These are phyloP conservation scores for Brachionus manjavacas DNA, from an alignment of 1,140 invertebrate species.

Conservation along the genomic window DNA sequence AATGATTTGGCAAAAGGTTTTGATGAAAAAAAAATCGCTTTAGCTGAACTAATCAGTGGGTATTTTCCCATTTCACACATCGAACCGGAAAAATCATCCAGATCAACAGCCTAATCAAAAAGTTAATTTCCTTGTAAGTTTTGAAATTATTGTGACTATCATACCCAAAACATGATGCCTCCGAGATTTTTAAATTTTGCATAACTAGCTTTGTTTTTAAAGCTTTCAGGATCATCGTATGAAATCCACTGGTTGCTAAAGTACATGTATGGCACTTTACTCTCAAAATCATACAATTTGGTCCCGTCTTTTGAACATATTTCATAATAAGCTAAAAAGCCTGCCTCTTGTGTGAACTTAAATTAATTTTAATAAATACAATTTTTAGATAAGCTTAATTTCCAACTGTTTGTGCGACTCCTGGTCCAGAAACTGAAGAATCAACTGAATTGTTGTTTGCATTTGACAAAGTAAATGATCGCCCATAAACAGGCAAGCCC, in stretches of 20 bases:
- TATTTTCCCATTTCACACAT: slow-evolving; percentile 39
- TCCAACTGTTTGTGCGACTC: slow-evolving; percentile 65
- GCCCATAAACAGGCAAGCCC: slow-evolving; percentile 81
- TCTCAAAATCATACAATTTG: background rate
- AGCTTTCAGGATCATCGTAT: slow-evolving; percentile 69
- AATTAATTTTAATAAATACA: background rate
- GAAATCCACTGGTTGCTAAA: slow-evolving; percentile 85
- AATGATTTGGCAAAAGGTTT: background rate
- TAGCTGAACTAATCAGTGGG: slow-evolving; percentile 14
- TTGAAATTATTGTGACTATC: background rate
- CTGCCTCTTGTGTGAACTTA: slow-evolving; percentile 76
- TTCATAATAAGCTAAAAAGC: slow-evolving; percentile 81
- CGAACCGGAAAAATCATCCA: slow-evolving; percentile 30
- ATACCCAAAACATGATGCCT: slow-evolving; percentile 37
- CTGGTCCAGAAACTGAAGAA: slow-evolving; percentile 73
- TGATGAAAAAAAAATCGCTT: background rate
- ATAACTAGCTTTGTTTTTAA: slow-evolving; percentile 45
- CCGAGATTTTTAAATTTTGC: background rate
- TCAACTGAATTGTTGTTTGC: slow-evolving; percentile 83
- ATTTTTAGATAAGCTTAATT: background rate
- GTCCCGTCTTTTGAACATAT: slow-evolving; percentile 51
- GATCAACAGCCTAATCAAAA: slow-evolving; percentile 51
- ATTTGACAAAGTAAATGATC: slow-evolving; percentile 72
- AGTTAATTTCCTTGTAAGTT: background rate
- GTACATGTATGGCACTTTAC: slow-evolving; percentile 68